Evolutionary conservation across 2,797 vertebrate species (phyloP).

Genomic region (Glyptemys insculpta): DNA sequence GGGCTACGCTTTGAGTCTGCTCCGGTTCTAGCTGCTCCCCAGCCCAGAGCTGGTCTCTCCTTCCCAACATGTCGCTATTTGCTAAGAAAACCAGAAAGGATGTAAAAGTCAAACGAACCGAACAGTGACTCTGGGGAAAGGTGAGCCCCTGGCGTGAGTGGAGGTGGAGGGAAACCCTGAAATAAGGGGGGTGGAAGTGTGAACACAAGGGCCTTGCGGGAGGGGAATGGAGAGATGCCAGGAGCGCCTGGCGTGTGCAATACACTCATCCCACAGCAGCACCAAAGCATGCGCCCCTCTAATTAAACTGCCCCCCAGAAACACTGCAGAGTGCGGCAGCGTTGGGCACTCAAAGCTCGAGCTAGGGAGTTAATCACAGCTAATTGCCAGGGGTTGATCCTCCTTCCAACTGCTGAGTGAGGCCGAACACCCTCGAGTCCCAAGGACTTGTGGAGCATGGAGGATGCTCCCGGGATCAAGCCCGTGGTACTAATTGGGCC

Average conservation of each 20-base stretch:
- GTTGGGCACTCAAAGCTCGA: not conserved
- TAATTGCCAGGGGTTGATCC: not conserved
- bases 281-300: not conserved
- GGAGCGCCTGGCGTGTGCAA: not conserved
- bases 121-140: not conserved
- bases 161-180: not conserved
- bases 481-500: too few species aligned
- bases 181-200: not conserved
- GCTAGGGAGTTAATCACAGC: not conserved
- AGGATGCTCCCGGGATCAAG: not conserved
- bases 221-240: not conserved
- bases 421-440: not conserved
- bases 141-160: not conserved
- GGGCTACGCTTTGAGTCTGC: not conserved
- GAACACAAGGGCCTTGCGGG: not conserved
- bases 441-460: not conserved
- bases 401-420: not conserved
- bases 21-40: not conserved
- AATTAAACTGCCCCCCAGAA: too few species aligned
- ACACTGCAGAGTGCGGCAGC: too few species aligned
- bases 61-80: not conserved
- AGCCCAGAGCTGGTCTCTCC: not conserved
- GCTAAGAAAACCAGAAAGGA: not conserved
- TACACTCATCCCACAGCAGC: not conserved
- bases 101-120: not conserved